Percentiles rank a stretch among this genome's conserved stretches.
Conservation (phyloP, 2,888 invertebrate species). For the Daptonema setosum region DNA sequence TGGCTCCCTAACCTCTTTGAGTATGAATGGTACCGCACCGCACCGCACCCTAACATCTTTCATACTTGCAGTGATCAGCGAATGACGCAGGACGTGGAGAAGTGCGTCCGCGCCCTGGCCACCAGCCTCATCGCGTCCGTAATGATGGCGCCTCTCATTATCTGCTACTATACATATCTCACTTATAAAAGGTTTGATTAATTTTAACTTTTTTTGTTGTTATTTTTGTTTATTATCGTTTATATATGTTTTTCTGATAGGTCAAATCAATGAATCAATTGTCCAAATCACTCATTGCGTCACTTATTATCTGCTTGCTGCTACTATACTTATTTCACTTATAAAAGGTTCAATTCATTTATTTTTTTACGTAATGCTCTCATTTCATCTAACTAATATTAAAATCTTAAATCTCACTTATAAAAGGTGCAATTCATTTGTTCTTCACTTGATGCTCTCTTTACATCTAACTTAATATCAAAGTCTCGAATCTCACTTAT, state of each 20-base stretch:
- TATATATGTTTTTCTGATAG: too few relatives aligned
- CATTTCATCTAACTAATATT: too few relatives aligned
- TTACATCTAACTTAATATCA: too few relatives aligned
- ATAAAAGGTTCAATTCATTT: slow-evolving; percentile 26
- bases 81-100: slow-evolving; percentile 37
- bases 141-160: slow-evolving; percentile 34
- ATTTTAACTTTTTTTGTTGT: too few relatives aligned
- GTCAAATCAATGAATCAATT: too few relatives aligned
- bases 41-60: too few relatives aligned
- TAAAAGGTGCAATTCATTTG: slow-evolving; percentile 24
- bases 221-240: too few relatives aligned
- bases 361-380: too few relatives aligned
- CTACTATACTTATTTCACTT: slow-evolving; percentile 37
- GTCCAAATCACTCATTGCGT: too few relatives aligned
- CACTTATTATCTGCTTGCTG: slow-evolving; percentile 37
- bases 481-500: slow-evolving; percentile 34
- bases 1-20: too few relatives aligned
- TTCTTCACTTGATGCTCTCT: too few relatives aligned
- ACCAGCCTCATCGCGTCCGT: slow-evolving; percentile 31
- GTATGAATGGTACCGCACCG: too few relatives aligned
- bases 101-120: slow-evolving; percentile 30
- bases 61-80: slow-evolving; percentile 34
- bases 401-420: slow-evolving; percentile 35
- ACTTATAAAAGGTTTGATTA: slow-evolving; percentile 30
- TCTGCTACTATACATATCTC: slow-evolving; percentile 37